These are phyloP conservation scores for Carabus problematicus DNA, from an alignment of 2,888 invertebrate species.

Conservation along the genomic window DNA sequence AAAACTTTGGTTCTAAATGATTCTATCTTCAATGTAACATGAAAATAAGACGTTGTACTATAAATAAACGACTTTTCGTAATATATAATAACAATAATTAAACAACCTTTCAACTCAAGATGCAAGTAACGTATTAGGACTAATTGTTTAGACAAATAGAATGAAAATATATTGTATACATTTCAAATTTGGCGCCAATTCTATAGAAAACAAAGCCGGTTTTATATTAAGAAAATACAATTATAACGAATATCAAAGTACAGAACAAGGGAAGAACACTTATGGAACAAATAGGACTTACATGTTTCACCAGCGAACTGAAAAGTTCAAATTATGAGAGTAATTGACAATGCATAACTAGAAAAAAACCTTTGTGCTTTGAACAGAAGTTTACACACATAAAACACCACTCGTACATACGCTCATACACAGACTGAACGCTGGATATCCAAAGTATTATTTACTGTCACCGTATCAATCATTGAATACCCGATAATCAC, in stretches of 20 bases:
- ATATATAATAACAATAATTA: too few species aligned
- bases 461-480: conserved; percentile 4
- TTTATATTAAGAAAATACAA: conserved; percentile 4
- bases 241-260: background rate
- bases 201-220: conserved; percentile 35
- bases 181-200: conserved; percentile 35
- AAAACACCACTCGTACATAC: conserved; percentile 6
- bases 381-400: conserved; percentile 6
- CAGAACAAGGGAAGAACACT: conserved; percentile 6
- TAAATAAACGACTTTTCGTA: too few species aligned
- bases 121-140: background rate
- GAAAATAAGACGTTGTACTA: too few species aligned
- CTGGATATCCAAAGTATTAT: conserved; percentile 7
- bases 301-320: conserved; percentile 5
- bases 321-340: conserved; percentile 10
- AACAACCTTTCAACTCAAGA: too few species aligned
- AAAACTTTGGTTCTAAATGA: background rate
- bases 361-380: conserved; percentile 32
- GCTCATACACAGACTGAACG: conserved; percentile 6
- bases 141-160: conserved; percentile 6
- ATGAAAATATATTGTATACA: background rate
- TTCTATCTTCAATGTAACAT: too few species aligned
- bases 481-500: conserved; percentile 24
- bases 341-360: background rate
- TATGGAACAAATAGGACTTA: background rate